Percentiles rank a stretch among this genome's conserved stretches.
Evolutionary conservation across 2,113 vertebrate genomes (phyloP).

Genomic region (Tricholaema leucomelas): DNA sequence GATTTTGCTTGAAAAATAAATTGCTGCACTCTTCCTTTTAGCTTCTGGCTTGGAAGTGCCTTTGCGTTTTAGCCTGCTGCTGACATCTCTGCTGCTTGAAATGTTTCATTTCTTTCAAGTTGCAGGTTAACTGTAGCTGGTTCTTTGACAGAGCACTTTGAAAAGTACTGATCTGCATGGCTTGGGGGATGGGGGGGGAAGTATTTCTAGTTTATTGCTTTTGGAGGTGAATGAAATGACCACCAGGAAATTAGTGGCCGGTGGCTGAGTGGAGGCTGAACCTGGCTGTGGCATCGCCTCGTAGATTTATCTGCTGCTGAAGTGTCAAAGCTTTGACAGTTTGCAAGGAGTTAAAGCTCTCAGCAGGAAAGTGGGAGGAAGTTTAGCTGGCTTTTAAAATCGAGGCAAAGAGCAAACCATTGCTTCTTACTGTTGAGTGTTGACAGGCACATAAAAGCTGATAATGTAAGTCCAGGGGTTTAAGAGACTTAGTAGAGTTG

Average conservation of each 20-base stretch:
- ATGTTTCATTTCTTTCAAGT: neutral
- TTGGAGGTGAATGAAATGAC: conserved; percentile 4
- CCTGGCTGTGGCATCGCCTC: conserved; percentile 16
- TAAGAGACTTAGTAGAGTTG: conserved; percentile 77
- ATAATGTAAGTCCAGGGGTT: conserved; percentile 84
- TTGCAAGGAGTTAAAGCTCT: conserved; percentile 82
- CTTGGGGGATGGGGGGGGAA: rapidly evolving
- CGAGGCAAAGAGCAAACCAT: conserved; percentile 67
- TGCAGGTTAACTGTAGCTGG: neutral
- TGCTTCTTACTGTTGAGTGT: conserved; percentile 76
- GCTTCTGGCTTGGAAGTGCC: neutral
- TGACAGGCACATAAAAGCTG: conserved; percentile 91
- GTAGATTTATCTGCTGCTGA: conserved; percentile 67
- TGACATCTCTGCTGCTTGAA: neutral
- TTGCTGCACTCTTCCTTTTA: neutral
- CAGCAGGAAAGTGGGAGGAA: conserved; percentile 75
- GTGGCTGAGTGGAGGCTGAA: conserved; percentile 10
- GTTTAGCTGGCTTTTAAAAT: conserved; percentile 76
- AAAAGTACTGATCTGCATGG: neutral
- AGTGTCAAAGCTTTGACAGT: conserved; percentile 66
- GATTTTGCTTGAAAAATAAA: neutral
- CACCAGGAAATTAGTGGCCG: conserved; percentile 18
- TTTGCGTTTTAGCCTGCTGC: neutral
- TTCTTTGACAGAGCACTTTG: neutral
- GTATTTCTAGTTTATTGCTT: conserved; percentile 30